Evolutionary conservation across 2,888 invertebrate genomes (phyloP).

Genomic region (Alloplasta piceator): DNA sequence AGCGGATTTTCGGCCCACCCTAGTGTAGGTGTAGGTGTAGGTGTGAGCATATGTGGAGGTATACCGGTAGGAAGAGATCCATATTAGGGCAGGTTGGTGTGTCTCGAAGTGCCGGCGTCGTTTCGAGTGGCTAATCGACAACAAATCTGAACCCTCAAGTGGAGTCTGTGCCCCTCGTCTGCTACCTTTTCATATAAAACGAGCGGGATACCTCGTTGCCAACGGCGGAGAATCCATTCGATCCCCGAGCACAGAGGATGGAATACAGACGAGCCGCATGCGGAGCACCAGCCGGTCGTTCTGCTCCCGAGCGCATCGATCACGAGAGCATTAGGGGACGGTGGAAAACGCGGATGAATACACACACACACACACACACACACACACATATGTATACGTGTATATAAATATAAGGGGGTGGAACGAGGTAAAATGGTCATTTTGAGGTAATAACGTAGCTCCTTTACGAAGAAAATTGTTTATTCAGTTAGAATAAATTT

Average conservation of each 20-base stretch:
- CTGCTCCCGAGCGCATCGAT: slow-evolving; percentile 69
- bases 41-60: neutral
- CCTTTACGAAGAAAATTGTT: neutral
- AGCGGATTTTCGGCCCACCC: too few species aligned
- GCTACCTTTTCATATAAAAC: slow-evolving; percentile 65
- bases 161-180: slow-evolving; percentile 67
- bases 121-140: slow-evolving; percentile 73
- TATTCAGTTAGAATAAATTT: too few species aligned
- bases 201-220: slow-evolving; percentile 51
- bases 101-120: slow-evolving; percentile 65
- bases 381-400: slow-evolving; percentile 12
- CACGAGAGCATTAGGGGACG: slow-evolving; percentile 66
- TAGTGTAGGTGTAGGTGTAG: too few species aligned
- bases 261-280: slow-evolving; percentile 38
- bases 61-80: slow-evolving; percentile 10
- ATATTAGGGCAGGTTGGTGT: slow-evolving; percentile 44
- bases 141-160: slow-evolving; percentile 75
- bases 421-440: too few species aligned
- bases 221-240: slow-evolving; percentile 44
- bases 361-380: slow-evolving; percentile 5
- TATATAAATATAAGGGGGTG: slow-evolving; percentile 24
- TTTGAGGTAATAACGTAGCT: neutral
- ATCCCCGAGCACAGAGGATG: slow-evolving; percentile 7
- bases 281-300: slow-evolving; percentile 60
- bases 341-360: slow-evolving; percentile 32